Conservation (phyloP, 2,113 vertebrate species). For the Ailuropoda melanoleuca region DNA sequence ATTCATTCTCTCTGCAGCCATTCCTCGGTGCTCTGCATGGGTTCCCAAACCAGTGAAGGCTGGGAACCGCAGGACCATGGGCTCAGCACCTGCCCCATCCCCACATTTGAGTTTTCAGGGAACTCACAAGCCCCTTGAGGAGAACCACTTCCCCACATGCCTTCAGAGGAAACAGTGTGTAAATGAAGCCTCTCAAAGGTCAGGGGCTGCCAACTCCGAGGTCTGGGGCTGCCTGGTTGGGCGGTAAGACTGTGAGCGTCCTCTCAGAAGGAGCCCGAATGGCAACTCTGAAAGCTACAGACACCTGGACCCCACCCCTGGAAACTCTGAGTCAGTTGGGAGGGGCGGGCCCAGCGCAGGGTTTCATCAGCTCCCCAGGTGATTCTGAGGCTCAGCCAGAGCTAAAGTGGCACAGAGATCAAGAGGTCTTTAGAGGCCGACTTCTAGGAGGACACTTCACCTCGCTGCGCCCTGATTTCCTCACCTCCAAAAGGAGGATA, state of each 20-base stretch:
- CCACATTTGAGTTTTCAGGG: background rate
- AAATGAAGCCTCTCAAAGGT: background rate
- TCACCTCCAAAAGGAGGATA: background rate
- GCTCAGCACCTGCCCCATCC: background rate
- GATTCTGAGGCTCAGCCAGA: background rate
- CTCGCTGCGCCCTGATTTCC: background rate
- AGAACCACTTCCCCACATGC: background rate
- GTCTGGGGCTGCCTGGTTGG: background rate
- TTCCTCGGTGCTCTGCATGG: background rate
- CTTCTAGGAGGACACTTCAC: background rate
- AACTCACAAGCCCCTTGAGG: background rate
- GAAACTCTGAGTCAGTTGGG: conserved; percentile 71
- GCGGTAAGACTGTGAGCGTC: background rate
- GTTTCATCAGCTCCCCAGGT: conserved; percentile 42
- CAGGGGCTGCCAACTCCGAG: background rate
- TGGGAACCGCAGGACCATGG: background rate
- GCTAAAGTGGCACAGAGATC: background rate
- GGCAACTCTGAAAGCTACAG: background rate
- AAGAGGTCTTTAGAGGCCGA: background rate
- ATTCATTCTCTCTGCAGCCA: background rate
- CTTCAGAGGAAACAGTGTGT: background rate
- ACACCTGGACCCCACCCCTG: conserved; percentile 61
- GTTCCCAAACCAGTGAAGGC: background rate
- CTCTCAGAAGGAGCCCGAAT: background rate
- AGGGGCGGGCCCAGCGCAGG: background rate